Evolutionary conservation across 1,140 invertebrate genomes (phyloP).

Genomic region (Microplitis mediator): DNA sequence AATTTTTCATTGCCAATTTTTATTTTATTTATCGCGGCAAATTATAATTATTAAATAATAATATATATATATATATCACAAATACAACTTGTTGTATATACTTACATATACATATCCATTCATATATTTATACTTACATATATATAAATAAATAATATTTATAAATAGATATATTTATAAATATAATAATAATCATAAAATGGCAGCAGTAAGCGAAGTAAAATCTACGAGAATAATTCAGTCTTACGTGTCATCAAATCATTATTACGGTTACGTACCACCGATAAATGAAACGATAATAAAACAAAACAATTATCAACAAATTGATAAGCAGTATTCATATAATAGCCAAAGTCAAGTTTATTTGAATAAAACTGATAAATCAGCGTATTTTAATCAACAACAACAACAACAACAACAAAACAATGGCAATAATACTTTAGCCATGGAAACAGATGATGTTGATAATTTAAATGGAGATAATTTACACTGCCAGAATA

Average conservation of each 20-base stretch:
- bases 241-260: conserved; percentile 47
- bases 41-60: too few species aligned
- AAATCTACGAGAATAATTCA: conserved; percentile 25
- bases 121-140: too few species aligned
- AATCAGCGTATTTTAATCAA: neutral
- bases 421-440: conserved; percentile 19
- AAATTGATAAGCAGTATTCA: neutral
- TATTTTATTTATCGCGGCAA: too few species aligned
- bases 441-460: conserved; percentile 50
- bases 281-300: conserved; percentile 16
- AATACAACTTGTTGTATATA: too few species aligned
- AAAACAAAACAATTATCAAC: conserved; percentile 25
- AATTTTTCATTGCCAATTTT: too few species aligned
- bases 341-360: neutral
- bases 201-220: conserved; percentile 38
- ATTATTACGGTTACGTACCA: conserved; percentile 49
- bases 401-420: conserved; percentile 16
- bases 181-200: conserved; percentile 15
- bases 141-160: neutral
- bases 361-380: neutral
- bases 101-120: too few species aligned
- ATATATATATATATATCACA: too few species aligned
- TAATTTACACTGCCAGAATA: conserved; percentile 41
- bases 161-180: neutral
- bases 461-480: conserved; percentile 21